Base-by-base conservation (phyloP, 2,797 vertebrate genomes). In the Urosaurus nigricauda region DNA sequence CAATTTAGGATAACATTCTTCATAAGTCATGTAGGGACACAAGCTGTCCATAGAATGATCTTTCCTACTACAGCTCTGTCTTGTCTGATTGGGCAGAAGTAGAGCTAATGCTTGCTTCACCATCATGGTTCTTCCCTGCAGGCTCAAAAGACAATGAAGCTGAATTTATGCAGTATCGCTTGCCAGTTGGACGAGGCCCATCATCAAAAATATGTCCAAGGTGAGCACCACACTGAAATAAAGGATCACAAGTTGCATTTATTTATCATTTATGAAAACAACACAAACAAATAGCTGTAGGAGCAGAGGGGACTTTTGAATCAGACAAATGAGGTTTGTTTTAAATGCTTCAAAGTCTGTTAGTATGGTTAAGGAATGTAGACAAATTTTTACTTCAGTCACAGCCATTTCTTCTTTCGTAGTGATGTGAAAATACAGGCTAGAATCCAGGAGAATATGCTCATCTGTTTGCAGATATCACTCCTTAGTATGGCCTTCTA, bases 131-230 rank as follows among this genome's bases (percentile, higher is more conserved):
- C 40, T 93, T 51, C 7, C 95, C 97, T 84, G 96, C 94, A 4
- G 97, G 92, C 87, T 96, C 95, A 95, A 99, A 99, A 73, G 94
- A 97, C 96, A 99, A 94, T 0, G 99, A 98, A 83, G 98, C 98
- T 0, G 99, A 99, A 95, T 99, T 99, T 88, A 99, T 98, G 96
- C 99, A 99, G 96, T 99, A 99, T 85, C 99, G 98, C 93, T 98
- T 99, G 88, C 98, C 98, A 9, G 98, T 98, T 79, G 99, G 99
- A 90, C 94, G 97, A 79, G 99, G 99, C 83, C 99, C 99, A 6
- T 99, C 99, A 0, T 99, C 98, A 91, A 99, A 99, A 95, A 99
- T 96, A 95, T 99, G 99, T 81, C 99, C 99, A 84, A 99, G 98
- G 94, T 99, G 99, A 94, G 98, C 98, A 0, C 99, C 99, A 75